These are phyloP conservation scores for Mesitornis unicolor DNA, from an alignment of 2,113 vertebrate species.

Conservation along the genomic window DNA sequence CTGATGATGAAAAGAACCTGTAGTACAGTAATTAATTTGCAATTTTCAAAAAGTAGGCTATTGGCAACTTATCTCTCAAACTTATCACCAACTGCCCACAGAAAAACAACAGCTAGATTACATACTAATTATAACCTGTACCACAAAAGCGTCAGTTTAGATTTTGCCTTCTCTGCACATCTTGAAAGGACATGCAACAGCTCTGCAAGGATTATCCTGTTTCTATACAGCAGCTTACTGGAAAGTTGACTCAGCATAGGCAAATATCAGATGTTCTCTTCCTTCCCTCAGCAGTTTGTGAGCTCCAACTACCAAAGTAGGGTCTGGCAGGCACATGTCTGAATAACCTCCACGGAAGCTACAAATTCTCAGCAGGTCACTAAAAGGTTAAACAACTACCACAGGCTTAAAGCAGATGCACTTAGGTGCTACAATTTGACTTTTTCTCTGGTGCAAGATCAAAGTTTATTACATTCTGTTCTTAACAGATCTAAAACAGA, in stretches of 20 bases:
- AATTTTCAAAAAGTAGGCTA: not conserved
- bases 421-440: no score
- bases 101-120: not conserved
- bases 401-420: not conserved
- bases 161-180: not conserved
- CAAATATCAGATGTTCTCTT: not conserved
- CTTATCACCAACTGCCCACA: not conserved
- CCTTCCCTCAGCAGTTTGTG: not conserved
- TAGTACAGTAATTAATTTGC: not conserved
- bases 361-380: not conserved
- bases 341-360: rapidly evolving
- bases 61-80: not conserved
- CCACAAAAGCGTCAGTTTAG: not conserved
- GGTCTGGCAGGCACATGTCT: rapidly evolving
- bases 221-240: not conserved
- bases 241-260: not conserved
- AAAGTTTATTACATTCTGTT: not conserved
- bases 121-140: not conserved
- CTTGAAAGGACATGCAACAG: not conserved
- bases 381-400: not conserved
- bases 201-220: not conserved
- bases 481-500: not conserved
- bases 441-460: no score
- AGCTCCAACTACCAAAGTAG: not conserved
- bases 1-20: not conserved